Evolutionary conservation across 2,888 invertebrate species (phyloP), one percentile per base, ranked within the genome.

Genomic region (Monoplex corrugatus): DNA sequence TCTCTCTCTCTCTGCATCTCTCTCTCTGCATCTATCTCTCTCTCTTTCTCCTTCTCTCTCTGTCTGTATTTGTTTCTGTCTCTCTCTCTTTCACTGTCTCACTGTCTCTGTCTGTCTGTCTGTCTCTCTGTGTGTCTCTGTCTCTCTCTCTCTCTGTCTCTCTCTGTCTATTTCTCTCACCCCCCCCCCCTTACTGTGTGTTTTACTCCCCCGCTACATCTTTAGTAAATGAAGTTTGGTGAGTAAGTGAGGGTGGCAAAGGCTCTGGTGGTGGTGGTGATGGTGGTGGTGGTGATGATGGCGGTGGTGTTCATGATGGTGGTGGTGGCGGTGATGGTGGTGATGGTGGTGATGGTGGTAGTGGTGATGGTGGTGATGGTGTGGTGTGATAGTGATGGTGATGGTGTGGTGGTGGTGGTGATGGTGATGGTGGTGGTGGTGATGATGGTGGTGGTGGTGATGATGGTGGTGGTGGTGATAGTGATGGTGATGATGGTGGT

Each of bases 201-300:
- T n/a, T n/a, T n/a, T n/a, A n/a, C n/a, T n/a, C n/a, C n/a, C n/a
- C n/a, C n/a, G n/a, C n/a, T n/a, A n/a, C n/a, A n/a, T n/a, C n/a
- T n/a, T n/a, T n/a, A n/a, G n/a, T n/a, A n/a, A n/a, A n/a, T n/a
- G n/a, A n/a, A n/a, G n/a, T n/a, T n/a, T n/a, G n/a, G n/a, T n/a
- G n/a, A n/a, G n/a, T n/a, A n/a, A n/a, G n/a, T n/a, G n/a, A n/a
- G n/a, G n/a, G n/a, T n/a, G n/a, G n/a, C n/a, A n/a, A n/a, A n/a
- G n/a, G n/a, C n/a, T n/a, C n/a, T n/a, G 63, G 63, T 63, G 63
- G 63, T 63, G 63, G 63, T 63, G 63, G 63, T 63, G 63, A 63
- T 63, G 63, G 63, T 63, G 63, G 63, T 63, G 63, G 63, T 63
- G 63, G 63, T 63, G 63, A 23, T 63, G 63, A 23, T 63, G 63